Evolutionary conservation across 2,888 invertebrate genomes (phyloP).

Genomic region (Tiliacea citrago): DNA sequence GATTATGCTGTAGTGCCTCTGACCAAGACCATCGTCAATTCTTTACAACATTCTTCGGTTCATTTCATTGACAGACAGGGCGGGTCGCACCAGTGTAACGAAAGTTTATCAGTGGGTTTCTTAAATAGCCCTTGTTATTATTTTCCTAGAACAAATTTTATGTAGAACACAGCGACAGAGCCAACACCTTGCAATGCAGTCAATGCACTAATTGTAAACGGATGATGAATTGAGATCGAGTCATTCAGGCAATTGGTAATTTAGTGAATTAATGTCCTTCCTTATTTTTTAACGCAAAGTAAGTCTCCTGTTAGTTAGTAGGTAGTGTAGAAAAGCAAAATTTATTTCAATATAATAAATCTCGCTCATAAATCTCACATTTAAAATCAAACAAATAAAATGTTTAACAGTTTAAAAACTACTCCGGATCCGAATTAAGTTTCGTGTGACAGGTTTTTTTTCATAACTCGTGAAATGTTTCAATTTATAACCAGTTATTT

Average conservation of each 20-base stretch:
- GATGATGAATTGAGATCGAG: conserved; percentile 26
- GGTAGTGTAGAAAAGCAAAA: neutral
- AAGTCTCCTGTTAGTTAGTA: too few species aligned
- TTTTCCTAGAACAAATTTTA: conserved; percentile 16
- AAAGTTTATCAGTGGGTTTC: conserved; percentile 30
- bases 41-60: neutral
- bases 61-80: conserved; percentile 25
- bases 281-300: neutral
- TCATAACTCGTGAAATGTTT: conserved; percentile 36
- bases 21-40: neutral
- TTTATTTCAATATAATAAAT: neutral
- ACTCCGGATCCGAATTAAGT: conserved; percentile 20
- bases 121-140: conserved; percentile 30
- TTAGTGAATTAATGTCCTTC: neutral
- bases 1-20: neutral
- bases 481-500: conserved; percentile 51
- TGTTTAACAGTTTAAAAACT: conserved; percentile 10
- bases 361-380: too few species aligned
- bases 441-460: conserved; percentile 31
- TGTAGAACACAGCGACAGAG: conserved; percentile 14
- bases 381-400: conserved; percentile 14
- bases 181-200: conserved; percentile 33
- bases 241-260: neutral
- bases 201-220: conserved; percentile 41
- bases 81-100: conserved; percentile 27